Evolutionary conservation across 2,888 invertebrate species (phyloP), one percentile per base, ranked within the genome.

Genomic region (Andrena marginata): DNA sequence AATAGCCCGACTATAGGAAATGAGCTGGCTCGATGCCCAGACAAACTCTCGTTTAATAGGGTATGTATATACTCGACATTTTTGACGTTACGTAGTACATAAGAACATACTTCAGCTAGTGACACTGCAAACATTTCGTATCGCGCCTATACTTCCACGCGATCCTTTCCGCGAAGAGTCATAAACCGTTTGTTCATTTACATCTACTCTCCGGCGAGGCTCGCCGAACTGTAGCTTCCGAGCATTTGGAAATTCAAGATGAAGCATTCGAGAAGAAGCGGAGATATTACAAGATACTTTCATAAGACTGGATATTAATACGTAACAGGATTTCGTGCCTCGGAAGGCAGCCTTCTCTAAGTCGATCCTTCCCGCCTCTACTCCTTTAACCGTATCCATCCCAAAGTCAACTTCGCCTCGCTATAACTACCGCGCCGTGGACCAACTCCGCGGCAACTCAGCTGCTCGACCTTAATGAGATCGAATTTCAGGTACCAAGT

Each of bases 401-500:
- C 74, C 51, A 75, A 84, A 84, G 83, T 74, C 78, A 84, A 75
- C 82, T 79, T 82, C 49, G n/a, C 69, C 67, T 42, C 31, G 67
- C 65, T 68, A 70, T 82, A 78, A 78, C 78, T 82, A 73, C 49
- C 62, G 69, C 51, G 26, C 60, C 20, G 65, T 71, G 74, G 83
- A 74, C 70, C 74, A 86, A 87, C 73, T 87, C 54, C 29, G 29
- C 48, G 67, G 72, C 75, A 81, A 62, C 84, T 74, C 84, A 56
- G 63, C 63, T 79, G 60, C 63, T 69, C 49, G 59, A 48, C 67
- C 56, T 83, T 86, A 87, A 87, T 83, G 88, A 85, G 81, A 87
- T 87, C 84, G 75, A 88, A 81, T 87, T 79, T 84, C 81, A 62
- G 42, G 49, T 35, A 48, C 48, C 29, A 84, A 86, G 77, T 85